phyloP scores from a whole-genome alignment of 2,888 invertebrate species.

The Leucozona laternaria region DNA sequence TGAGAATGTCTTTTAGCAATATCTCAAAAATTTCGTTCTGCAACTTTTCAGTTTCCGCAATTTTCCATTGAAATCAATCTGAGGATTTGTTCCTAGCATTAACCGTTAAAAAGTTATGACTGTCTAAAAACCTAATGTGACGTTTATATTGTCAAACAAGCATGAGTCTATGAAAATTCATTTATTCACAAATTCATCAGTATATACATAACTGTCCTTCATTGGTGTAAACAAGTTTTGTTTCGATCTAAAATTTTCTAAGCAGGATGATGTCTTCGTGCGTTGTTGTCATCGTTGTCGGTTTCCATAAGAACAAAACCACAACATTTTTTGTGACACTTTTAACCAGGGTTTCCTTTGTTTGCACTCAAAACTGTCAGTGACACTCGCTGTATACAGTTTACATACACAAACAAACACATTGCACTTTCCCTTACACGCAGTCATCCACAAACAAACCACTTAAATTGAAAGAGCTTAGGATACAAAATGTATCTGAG shows the following conservation, averaged over 20 bases:
- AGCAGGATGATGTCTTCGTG: background rate
- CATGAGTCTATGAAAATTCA: conserved; percentile 19
- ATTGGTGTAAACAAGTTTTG: conserved; percentile 7
- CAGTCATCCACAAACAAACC: conserved; percentile 59
- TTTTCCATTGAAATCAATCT: no score
- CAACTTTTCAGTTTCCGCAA: no score
- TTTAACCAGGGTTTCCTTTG: conserved; percentile 48
- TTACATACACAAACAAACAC: conserved; percentile 17
- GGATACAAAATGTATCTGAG: conserved; percentile 50
- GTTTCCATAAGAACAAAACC: conserved; percentile 4
- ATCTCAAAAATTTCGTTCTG: no score
- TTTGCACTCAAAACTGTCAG: conserved; percentile 52
- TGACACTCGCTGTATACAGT: conserved; percentile 15
- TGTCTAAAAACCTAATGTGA: conserved; percentile 12
- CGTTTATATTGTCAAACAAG: conserved; percentile 53
- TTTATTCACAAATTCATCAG: background rate
- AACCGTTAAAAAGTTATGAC: no score
- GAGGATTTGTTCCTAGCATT: no score
- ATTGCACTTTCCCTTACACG: conserved; percentile 32
- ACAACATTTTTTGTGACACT: conserved; percentile 32
- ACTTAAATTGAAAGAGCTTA: conserved; percentile 60
- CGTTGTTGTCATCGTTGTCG: background rate
- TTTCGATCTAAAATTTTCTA: background rate
- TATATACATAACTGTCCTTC: no score
- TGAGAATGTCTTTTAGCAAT: no score